These are phyloP conservation scores for Eolophus roseicapilla DNA, from an alignment of 2,113 vertebrate genomes.

Conservation along the genomic window DNA sequence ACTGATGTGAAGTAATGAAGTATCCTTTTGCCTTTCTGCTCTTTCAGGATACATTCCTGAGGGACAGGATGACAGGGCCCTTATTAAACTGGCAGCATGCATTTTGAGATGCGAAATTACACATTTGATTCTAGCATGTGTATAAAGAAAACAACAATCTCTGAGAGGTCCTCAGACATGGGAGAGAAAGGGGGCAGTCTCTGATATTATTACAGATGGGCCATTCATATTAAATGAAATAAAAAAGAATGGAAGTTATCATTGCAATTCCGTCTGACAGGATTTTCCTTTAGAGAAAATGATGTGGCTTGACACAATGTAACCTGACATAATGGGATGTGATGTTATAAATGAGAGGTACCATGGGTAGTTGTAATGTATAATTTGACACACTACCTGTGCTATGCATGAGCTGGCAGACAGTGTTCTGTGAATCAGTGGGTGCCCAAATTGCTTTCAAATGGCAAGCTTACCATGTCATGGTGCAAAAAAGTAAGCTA, in stretches of 20 bases:
- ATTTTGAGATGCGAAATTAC: slow-evolving; percentile 23
- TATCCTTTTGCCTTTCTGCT: slow-evolving; percentile 2
- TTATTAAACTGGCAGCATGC: slow-evolving; percentile 53
- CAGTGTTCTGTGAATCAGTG: not conserved
- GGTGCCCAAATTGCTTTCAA: not conserved
- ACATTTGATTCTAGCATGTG: not conserved
- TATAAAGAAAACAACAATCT: slow-evolving; percentile 29
- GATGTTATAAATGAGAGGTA: not conserved
- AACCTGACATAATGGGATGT: not conserved
- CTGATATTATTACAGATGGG: not conserved
- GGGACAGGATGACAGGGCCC: not conserved
- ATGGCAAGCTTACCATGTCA: not conserved
- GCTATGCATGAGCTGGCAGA: not conserved
- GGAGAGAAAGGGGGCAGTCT: not conserved
- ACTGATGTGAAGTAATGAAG: slow-evolving; percentile 45
- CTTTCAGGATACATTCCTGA: slow-evolving; percentile 11
- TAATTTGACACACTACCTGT: not conserved
- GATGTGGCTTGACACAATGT: not conserved
- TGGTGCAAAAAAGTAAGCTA: not conserved
- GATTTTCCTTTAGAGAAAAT: slow-evolving; percentile 1
- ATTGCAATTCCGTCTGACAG: not conserved
- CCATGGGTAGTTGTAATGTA: not conserved
- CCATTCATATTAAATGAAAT: not conserved
- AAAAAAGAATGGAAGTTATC: not conserved
- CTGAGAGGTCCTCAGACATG: not conserved